Conservation (phyloP, 2,797 vertebrate genomes). For the Helostoma temminkii region DNA sequence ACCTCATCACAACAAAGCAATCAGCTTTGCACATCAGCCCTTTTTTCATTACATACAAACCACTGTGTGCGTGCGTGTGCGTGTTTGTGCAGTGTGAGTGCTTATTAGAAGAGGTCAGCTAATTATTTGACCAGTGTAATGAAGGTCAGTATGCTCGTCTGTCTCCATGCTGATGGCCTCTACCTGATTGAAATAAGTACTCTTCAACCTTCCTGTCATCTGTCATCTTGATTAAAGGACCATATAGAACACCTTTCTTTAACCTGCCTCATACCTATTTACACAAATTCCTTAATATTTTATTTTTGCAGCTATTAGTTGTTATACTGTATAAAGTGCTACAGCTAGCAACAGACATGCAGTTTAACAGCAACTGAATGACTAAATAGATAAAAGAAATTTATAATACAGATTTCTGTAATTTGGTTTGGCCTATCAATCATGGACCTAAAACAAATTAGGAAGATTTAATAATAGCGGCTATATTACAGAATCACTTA, state of each 20-base stretch:
- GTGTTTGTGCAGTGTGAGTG: conserved; percentile 47
- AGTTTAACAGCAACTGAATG: neutral
- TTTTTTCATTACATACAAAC: conserved; percentile 81
- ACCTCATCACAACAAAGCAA: conserved; percentile 81
- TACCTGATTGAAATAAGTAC: conserved; percentile 83
- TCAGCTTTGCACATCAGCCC: conserved; percentile 71
- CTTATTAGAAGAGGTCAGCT: conserved; percentile 85
- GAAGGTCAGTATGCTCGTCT: conserved; percentile 84
- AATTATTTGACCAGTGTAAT: conserved; percentile 87
- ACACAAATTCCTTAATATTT: neutral
- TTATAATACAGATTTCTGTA: conserved; percentile 14
- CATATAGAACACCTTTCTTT: conserved; percentile 50
- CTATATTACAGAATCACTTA: conserved; percentile 79
- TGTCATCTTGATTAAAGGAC: conserved; percentile 76
- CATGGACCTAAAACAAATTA: conserved; percentile 67
- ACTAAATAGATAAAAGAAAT: neutral
- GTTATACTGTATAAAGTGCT: conserved; percentile 4
- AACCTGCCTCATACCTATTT: conserved; percentile 16
- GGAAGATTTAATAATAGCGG: conserved; percentile 74
- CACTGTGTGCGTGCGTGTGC: conserved; percentile 52
- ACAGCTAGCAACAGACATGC: conserved; percentile 3
- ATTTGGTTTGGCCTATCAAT: too few species aligned
- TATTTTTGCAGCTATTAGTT: conserved; percentile 4
- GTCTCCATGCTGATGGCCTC: conserved; percentile 74
- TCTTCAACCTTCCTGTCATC: conserved; percentile 79